Evolutionary conservation across 53 echinoderm and acorn worm species (phyloP), one percentile per base, ranked within the genome.

Genomic region (Patiria pectinifera): DNA sequence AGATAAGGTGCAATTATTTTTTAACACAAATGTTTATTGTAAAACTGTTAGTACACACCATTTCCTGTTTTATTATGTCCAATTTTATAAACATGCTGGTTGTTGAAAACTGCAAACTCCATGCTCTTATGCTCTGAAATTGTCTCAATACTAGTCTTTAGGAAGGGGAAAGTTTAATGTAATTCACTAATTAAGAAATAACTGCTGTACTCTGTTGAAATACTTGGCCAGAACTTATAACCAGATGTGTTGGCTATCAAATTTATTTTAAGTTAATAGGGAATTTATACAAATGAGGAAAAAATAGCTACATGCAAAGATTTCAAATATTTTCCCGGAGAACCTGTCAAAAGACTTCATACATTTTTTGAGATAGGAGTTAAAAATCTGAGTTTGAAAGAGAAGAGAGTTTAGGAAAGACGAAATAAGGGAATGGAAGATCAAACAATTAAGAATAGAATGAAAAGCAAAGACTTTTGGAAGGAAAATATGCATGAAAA

Each of bases 71-170:
- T 23, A 10, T 24, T 24, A 63, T 63, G 85, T 66, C 69, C 35
- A 43, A 18, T 62, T 8, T 84, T 43, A 63, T 69, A 13, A 2
- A 46, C 85, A 85, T 85, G 85, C 85, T 15, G 24, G 59, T 61
- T 66, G 66, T 63, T 85, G 60, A 23, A 43, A 85, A 85, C 45
- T 85, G 63, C 85, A 45, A 85, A 69, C 46, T 63, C 84, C 85
- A 85, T 85, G 85, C 85, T 85, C 85, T 45, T 46, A 74, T 74
- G 19, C 19, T 66, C 15, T 7, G 15, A 66, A 6, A 3, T 66
- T 66, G 66, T 66, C 66, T 66, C 19, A 66, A 3, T 66, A 66
- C 15, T 66, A 66, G 66, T 66, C 66, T 66, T 66, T 66, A 18
- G 66, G 19, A 66, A 66, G 15, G 66, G 74, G 25, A 70, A 21